Evolutionary conservation across 1,140 invertebrate genomes (phyloP).

Genomic region (Parapsyche elsis): DNA sequence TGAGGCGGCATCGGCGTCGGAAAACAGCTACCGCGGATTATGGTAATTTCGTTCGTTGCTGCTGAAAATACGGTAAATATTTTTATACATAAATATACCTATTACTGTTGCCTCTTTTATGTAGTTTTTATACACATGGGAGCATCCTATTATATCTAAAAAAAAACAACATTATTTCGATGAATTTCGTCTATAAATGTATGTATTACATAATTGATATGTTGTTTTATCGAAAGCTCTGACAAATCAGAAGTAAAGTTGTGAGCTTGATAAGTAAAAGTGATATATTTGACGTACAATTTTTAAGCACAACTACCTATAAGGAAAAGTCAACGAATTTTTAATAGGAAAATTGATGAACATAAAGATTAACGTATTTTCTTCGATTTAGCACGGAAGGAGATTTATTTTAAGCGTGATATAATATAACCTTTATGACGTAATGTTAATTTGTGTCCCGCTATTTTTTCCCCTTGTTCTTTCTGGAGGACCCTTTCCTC

Average conservation of each 20-base stretch:
- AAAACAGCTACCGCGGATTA: constrained; percentile 5
- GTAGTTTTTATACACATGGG: too few relatives aligned
- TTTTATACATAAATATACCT: not conserved
- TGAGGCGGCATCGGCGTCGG: not conserved
- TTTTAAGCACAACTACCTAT: too few relatives aligned
- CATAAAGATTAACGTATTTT: too few relatives aligned
- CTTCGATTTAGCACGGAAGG: not conserved
- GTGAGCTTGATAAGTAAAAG: not conserved
- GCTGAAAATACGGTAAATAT: not conserved
- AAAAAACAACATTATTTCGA: too few relatives aligned
- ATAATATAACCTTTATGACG: constrained; percentile 32
- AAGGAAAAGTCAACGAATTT: too few relatives aligned
- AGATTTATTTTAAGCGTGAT: constrained; percentile 6
- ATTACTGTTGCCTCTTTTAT: not conserved
- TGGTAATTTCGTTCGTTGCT: not conserved
- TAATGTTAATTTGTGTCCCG: constrained; percentile 26
- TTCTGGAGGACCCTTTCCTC: not conserved
- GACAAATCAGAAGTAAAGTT: too few relatives aligned
- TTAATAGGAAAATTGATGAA: too few relatives aligned
- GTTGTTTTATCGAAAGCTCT: too few relatives aligned
- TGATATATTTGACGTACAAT: too few relatives aligned
- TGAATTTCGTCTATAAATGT: too few relatives aligned
- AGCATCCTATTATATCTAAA: too few relatives aligned
- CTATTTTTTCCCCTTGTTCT: constrained; percentile 30
- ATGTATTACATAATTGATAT: too few relatives aligned